A percentile compares a stretch with the other conserved stretches of the same genome.
These are phyloP conservation scores for Acanthosoma haemorrhoidale DNA, from an alignment of 2,888 invertebrate species.

Conservation along the genomic window DNA sequence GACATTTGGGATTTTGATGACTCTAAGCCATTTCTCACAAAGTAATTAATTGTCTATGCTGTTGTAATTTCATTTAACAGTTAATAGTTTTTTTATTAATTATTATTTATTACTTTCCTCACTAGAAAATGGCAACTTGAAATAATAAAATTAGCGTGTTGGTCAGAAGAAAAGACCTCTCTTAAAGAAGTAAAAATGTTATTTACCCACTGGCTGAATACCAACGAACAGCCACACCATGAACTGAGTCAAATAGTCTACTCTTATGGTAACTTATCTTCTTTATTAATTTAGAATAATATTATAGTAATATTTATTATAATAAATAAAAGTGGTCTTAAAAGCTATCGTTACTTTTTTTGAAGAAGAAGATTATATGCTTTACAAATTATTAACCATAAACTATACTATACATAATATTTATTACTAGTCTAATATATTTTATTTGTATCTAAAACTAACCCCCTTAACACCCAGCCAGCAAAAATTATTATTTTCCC, in stretches of 20 bases:
- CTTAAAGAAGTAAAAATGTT: neutral
- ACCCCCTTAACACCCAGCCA: too few relatives aligned
- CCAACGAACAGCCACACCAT: neutral
- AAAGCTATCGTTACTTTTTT: too few relatives aligned
- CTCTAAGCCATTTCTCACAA: conserved; percentile 1
- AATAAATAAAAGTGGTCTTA: too few relatives aligned
- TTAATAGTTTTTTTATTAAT: neutral
- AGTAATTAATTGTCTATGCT: conserved; percentile 22
- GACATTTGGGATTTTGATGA: conserved; percentile 16
- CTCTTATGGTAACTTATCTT: conserved; percentile 12
- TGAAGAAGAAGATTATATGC: too few relatives aligned
- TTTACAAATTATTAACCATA: too few relatives aligned
- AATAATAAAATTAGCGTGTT: conserved; percentile 17
- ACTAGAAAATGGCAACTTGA: conserved; percentile 9
- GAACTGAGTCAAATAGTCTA: conserved; percentile 3
- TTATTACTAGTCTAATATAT: too few relatives aligned
- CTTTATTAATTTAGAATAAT: too few relatives aligned
- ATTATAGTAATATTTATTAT: neutral
- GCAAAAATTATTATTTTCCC: too few relatives aligned
- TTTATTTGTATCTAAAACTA: too few relatives aligned
- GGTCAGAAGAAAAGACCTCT: neutral
- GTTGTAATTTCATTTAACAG: neutral
- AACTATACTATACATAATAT: too few relatives aligned
- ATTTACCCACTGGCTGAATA: neutral
- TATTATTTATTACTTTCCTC: neutral